Evolutionary conservation across 2,113 vertebrate species (phyloP), one percentile per base, ranked within the genome.

Genomic region (Semnopithecus entellus): DNA sequence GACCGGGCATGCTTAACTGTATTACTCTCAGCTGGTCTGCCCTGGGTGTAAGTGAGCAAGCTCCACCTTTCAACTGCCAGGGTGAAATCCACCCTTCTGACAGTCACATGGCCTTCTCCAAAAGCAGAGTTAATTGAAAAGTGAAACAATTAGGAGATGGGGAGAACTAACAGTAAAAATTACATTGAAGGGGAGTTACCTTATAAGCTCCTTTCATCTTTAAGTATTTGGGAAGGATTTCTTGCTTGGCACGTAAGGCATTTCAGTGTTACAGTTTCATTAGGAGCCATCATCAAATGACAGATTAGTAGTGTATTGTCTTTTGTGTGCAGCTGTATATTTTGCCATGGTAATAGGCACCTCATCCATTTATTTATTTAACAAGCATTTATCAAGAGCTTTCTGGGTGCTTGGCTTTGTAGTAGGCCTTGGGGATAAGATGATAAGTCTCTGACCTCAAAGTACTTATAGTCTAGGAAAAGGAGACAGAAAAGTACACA

Each of bases 51-150:
- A 94, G 91, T 95, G 92, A 96, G 85, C 73, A 64, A 48, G 68
- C 55, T 87, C 57, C 50, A 64, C 27, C 1, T 97, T 84, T 55
- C 92, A 81, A 57, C 40, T 87, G 59, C 78, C 89, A 30, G 43
- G 50, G 30, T 96, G 96, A 97, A 98, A 95, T 9, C 30, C 48
- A 94, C 12, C 50, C 93, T 85, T n/a, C 73, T 94, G 57, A 55
- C 40, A 43, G 45, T 59, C 70, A 43, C 89, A 35, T 8, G 3
- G 6, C 87, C 86, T 91, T 68, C 83, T 55, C 38, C 78, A 25
- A 90, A 91, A 91, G 59, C 91, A 90, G 55, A 94, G 90, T 96
- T 98, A 87, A 94, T 95, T 97, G 89, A 97, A 90, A 96, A 75
- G 43, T 91, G 64, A 90, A 90, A 70, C 22, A 93, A 81, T 72